Percentiles rank a stretch among this genome's conserved stretches.
Evolutionary conservation across 1,140 invertebrate genomes (phyloP).

Genomic region (Pentalonia nigronervosa): DNA sequence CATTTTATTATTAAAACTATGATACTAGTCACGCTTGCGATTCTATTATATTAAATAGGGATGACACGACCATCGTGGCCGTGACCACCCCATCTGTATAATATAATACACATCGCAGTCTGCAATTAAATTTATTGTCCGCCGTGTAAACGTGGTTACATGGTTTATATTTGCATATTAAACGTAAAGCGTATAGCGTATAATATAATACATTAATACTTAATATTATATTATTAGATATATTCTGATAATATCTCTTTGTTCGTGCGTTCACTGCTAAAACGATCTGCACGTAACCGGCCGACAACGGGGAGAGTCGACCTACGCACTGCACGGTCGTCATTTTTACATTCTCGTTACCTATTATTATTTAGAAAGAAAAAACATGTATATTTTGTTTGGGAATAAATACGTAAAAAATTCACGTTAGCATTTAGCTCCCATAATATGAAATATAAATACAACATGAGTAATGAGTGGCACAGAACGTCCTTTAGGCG

Average conservation of each 20-base stretch:
- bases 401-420: background rate
- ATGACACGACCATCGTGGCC: background rate
- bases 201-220: background rate
- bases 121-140: background rate
- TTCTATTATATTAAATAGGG: background rate
- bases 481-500: background rate
- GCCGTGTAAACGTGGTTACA: background rate
- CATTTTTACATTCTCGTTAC: background rate
- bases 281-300: background rate
- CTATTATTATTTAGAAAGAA: background rate
- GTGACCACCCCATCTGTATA: background rate
- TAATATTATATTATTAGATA: too few relatives aligned
- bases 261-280: background rate
- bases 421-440: background rate
- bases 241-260: background rate
- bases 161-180: background rate
- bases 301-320: background rate
- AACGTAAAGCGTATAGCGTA: too few relatives aligned
- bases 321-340: background rate
- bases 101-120: background rate
- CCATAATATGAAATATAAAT: too few relatives aligned
- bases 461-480: background rate
- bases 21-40: background rate
- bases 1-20: background rate
- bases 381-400: too few relatives aligned